phyloP scores from a whole-genome alignment of 2,113 vertebrate species.

The Dendrocopos noguchii region DNA sequence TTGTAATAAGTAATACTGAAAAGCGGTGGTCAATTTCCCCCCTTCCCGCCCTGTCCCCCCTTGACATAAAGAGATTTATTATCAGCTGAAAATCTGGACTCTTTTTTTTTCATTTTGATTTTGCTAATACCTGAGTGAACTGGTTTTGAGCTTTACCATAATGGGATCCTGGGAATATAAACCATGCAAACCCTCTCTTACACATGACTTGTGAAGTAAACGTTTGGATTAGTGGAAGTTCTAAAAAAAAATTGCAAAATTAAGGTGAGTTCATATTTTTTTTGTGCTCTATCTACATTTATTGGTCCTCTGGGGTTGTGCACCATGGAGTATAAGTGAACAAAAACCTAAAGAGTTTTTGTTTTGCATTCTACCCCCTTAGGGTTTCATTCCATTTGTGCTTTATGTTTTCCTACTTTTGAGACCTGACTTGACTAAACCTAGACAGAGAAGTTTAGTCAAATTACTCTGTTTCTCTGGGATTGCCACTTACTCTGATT shows the following conservation, averaged over 20 bases:
- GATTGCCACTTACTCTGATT: neutral
- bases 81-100: slow-evolving; percentile 5
- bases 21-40: slow-evolving; percentile 24
- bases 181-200: neutral
- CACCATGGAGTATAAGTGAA: neutral
- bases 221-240: neutral
- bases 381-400: neutral
- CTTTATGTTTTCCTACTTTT: slow-evolving; percentile 47
- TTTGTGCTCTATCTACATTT: slow-evolving; percentile 40
- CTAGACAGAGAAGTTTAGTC: neutral
- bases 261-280: slow-evolving; percentile 40
- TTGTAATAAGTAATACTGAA: neutral
- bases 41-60: neutral
- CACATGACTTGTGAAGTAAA: neutral
- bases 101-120: slow-evolving; percentile 2
- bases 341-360: slow-evolving; percentile 7
- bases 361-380: neutral
- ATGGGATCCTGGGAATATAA: slow-evolving; percentile 39
- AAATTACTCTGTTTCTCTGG: neutral
- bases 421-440: neutral
- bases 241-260: neutral
- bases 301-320: slow-evolving; percentile 34
- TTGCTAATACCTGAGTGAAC: slow-evolving; percentile 13
- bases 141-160: slow-evolving; percentile 16
- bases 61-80: slow-evolving; percentile 28